phyloP scores from a whole-genome alignment of 1,140 invertebrate genomes.

The Trissolcus basalis region DNA sequence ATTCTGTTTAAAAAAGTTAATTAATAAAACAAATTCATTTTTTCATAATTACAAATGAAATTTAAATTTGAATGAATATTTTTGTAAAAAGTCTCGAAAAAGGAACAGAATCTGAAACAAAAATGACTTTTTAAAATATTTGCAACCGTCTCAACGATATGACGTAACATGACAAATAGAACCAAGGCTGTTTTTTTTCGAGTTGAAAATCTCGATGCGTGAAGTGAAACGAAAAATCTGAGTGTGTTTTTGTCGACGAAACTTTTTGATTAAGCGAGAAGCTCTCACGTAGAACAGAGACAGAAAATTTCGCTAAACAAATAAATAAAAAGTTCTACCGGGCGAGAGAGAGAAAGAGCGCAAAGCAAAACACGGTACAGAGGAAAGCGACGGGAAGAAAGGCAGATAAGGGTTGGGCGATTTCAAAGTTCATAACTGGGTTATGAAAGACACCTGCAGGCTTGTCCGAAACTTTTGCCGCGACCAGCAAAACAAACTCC shows the following conservation, averaged over 20 bases:
- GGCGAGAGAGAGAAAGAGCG: background rate
- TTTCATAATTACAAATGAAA: no score
- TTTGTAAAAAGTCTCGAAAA: no score
- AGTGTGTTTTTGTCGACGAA: constrained; percentile 24
- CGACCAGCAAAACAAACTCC: constrained; percentile 42
- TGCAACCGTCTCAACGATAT: no score
- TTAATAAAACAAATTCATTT: no score
- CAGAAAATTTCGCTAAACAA: constrained; percentile 16
- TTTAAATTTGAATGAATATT: no score
- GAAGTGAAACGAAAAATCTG: constrained; percentile 30
- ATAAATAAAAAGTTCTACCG: constrained; percentile 33
- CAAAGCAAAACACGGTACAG: background rate
- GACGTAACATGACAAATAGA: constrained; percentile 23
- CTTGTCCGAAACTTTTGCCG: constrained; percentile 42
- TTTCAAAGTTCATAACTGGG: constrained; percentile 53
- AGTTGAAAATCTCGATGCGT: constrained; percentile 7
- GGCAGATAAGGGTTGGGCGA: constrained; percentile 13
- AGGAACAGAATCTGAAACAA: no score
- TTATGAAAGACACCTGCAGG: constrained; percentile 49
- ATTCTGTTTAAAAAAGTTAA: no score
- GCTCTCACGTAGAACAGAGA: constrained; percentile 27
- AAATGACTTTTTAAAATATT: no score
- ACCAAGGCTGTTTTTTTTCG: constrained; percentile 24
- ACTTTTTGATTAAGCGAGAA: constrained; percentile 31
- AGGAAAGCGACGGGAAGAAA: constrained; percentile 1